These are phyloP conservation scores for Gadopsis bispinosus DNA, from an alignment of 2,797 vertebrate species.

Conservation along the genomic window DNA sequence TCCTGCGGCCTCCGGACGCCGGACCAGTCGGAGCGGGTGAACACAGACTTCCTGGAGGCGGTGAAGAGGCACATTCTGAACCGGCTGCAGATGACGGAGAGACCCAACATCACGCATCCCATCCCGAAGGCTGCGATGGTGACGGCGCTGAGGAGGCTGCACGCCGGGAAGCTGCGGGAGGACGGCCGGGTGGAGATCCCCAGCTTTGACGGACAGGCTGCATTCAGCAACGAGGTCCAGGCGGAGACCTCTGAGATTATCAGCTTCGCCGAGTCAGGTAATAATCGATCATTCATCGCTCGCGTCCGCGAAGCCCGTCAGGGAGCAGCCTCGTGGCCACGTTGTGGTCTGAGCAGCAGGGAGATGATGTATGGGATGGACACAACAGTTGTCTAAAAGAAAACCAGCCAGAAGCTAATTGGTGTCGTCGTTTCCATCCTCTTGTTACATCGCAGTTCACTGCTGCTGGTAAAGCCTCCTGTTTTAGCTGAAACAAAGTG, in stretches of 20 bases:
- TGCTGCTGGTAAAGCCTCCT: constrained; percentile 43
- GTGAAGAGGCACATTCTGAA: constrained; percentile 97
- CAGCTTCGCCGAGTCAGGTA: constrained; percentile 98
- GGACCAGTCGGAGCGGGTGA: constrained; percentile 88
- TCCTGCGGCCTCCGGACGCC: constrained; percentile 90
- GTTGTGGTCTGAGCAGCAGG: not conserved
- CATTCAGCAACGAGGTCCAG: constrained; percentile 88
- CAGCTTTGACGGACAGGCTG: constrained; percentile 93
- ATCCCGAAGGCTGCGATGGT: constrained; percentile 97
- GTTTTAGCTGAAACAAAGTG: constrained; percentile 53
- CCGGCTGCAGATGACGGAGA: constrained; percentile 93
- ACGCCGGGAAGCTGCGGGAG: constrained; percentile 94
- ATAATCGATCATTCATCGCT: constrained; percentile 67
- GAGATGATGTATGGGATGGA: not conserved
- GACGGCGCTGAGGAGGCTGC: constrained; percentile 95
- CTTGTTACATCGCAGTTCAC: constrained; percentile 30
- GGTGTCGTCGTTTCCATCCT: constrained; percentile 41
- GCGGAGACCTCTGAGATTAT: constrained; percentile 96
- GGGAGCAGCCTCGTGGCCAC: no score
- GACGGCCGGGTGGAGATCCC: constrained; percentile 97
- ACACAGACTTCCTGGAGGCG: constrained; percentile 94
- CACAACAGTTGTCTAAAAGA: not conserved
- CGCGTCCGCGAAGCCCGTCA: no score
- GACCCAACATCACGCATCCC: constrained; percentile 98
- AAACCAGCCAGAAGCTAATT: constrained; percentile 10